phyloP scores from a whole-genome alignment of 2,888 invertebrate species.

The Melolontha melolontha region DNA sequence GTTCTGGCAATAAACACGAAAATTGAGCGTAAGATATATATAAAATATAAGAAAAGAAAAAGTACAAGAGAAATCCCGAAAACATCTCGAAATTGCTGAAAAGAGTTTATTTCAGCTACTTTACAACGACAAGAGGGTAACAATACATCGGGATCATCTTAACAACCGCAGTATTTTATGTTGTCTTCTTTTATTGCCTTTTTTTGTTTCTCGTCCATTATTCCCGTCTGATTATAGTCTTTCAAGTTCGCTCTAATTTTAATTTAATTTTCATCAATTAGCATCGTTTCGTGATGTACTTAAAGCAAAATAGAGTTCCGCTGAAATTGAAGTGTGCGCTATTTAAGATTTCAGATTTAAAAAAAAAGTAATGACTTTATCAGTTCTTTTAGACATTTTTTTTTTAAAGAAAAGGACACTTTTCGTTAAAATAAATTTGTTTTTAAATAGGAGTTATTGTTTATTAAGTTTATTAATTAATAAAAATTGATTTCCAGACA shows the following conservation, averaged over 20 bases:
- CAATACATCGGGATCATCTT: conserved; percentile 44
- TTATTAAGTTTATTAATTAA: no score
- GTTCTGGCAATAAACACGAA: conserved; percentile 2
- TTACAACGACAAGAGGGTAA: conserved; percentile 44
- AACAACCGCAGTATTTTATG: conserved; percentile 37
- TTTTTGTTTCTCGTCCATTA: background rate
- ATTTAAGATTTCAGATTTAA: no score
- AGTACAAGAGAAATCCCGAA: conserved; percentile 37
- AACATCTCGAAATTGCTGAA: conserved; percentile 42
- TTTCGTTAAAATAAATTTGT: no score
- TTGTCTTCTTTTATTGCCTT: conserved; percentile 28
- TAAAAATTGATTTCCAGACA: no score
- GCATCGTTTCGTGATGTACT: background rate
- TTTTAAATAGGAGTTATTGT: no score
- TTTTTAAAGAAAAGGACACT: no score
- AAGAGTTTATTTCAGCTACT: conserved; percentile 46
- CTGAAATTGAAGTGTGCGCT: no score
- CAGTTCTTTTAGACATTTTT: no score
- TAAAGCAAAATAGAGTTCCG: no score
- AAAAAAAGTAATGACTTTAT: no score
- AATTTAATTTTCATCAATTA: conserved; percentile 32
- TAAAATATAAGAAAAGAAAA: conserved; percentile 29
- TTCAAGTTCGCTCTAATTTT: conserved; percentile 27
- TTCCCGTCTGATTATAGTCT: background rate
- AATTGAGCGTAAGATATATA: conserved; percentile 9